Conservation (phyloP, 2,888 invertebrate genomes). For the Isotomurus palustris region DNA sequence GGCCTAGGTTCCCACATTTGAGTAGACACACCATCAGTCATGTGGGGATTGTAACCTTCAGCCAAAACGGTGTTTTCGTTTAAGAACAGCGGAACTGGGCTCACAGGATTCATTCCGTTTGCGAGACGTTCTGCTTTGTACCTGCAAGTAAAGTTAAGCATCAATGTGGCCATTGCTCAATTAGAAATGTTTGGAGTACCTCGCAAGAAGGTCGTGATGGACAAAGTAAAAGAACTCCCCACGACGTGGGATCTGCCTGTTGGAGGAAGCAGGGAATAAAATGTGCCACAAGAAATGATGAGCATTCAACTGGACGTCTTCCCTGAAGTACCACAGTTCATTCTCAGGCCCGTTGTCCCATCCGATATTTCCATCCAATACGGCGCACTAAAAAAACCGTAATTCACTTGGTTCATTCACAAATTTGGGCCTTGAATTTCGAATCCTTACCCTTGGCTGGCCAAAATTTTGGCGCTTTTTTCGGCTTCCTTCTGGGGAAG, state of each 20-base stretch:
- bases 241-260: neutral
- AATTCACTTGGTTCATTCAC: too few species aligned
- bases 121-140: neutral
- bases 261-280: neutral
- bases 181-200: too few species aligned
- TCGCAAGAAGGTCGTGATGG: slow-evolving; percentile 2
- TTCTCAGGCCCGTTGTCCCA: slow-evolving; percentile 3
- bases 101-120: neutral
- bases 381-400: too few species aligned
- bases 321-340: slow-evolving; percentile 2
- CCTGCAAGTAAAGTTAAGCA: too few species aligned
- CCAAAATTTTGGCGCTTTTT: too few species aligned
- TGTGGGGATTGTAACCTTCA: slow-evolving; percentile 10
- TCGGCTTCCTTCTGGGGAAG: too few species aligned
- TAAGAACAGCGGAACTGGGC: neutral
- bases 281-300: slow-evolving; percentile 6
- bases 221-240: slow-evolving; percentile 5
- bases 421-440: too few species aligned
- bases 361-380: neutral
- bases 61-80: neutral
- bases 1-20: neutral
- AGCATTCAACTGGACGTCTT: slow-evolving; percentile 5
- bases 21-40: neutral
- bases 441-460: too few species aligned
- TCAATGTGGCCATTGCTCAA: too few species aligned